A percentile compares a stretch with the other conserved stretches of the same genome.
Evolutionary conservation across 2,797 vertebrate species (phyloP).

Genomic region (Merluccius polli): DNA sequence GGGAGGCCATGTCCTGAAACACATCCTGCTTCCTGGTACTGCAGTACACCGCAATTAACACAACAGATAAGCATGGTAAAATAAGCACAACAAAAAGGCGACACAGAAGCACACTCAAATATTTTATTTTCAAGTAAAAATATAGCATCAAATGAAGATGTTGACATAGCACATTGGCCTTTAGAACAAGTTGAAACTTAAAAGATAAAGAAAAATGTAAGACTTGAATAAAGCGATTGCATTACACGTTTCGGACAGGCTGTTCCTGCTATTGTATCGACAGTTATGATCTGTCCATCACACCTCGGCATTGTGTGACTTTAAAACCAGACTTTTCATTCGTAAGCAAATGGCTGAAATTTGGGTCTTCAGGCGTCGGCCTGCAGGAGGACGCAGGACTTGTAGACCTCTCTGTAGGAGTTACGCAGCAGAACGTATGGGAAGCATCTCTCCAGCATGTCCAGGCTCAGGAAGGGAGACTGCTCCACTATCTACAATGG

Average conservation of each 20-base stretch:
- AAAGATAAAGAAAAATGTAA: not conserved
- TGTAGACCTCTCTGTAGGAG: slow-evolving; percentile 86
- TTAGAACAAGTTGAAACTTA: slow-evolving; percentile 3
- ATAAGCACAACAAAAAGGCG: slow-evolving; percentile 14
- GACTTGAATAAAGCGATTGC: not conserved
- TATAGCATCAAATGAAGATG: not conserved
- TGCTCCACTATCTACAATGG: slow-evolving; percentile 82
- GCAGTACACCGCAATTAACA: slow-evolving; percentile 18
- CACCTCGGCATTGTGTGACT: not conserved
- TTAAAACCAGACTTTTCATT: not conserved
- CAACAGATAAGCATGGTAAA: not conserved
- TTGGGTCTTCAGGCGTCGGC: slow-evolving; percentile 47
- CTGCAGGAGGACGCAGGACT: slow-evolving; percentile 60
- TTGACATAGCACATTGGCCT: slow-evolving; percentile 1
- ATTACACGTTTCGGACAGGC: not conserved
- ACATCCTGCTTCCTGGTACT: not conserved
- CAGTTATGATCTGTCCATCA: not conserved
- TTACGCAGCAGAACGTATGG: slow-evolving; percentile 90
- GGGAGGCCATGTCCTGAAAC: not conserved
- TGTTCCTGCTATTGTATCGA: not conserved
- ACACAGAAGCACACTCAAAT: slow-evolving; percentile 2
- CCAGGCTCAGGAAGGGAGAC: slow-evolving; percentile 86
- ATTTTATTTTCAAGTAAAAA: slow-evolving; percentile 42
- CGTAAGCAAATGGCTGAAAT: not conserved
- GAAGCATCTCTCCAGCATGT: slow-evolving; percentile 92